Base-by-base conservation (phyloP, 2,888 invertebrate genomes). In the Parnassius orleans region DNA sequence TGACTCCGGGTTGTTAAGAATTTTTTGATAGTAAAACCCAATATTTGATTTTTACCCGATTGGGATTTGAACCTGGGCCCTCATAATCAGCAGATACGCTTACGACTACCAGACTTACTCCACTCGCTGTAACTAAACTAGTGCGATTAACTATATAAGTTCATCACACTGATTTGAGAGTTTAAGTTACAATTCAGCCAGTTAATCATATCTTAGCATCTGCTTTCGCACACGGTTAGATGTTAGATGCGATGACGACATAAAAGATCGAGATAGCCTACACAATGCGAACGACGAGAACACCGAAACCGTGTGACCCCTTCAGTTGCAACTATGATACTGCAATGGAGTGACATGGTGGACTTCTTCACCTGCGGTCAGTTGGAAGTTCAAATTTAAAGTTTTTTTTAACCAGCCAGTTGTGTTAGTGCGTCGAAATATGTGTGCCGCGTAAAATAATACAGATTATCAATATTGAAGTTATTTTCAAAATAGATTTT, bases 321-420 rank as follows among this genome's bases (percentile, higher is more conserved):
- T 73, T 86, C 88, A 90, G 90, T 90, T 81, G 81, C 79, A 83
- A 84, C 77, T 77, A 87, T 87, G 89, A 80, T 87, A 83, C 83
- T 90, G 87, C 84, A 87, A 84, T 89, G 88, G 86, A 84, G 85
- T 80, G 90, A 90, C 90, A 88, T 89, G 87, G 79, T 90, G 72
- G 87, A 87, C 73, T 87, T 87, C 78, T 80, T 90, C 71, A 77
- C 79, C 68, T 88, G 89, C 77, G 90, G 90, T 90, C 84, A 84
- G 87, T 89, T 80, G 71, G 62, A 66, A 74, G 74, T 77, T 77
- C 64, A 70, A 71, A 72, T 63, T 66, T 59, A 43, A 9, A 54
- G 9, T 61, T 68, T 70, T 66, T 58, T 66, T 70, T 66, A n/a
- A 60, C 47, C 53, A 14, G 24, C 64, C 57, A 56, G 69, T 64